These are phyloP conservation scores for Apamea sordens DNA, from an alignment of 2,888 invertebrate genomes.

Conservation along the genomic window DNA sequence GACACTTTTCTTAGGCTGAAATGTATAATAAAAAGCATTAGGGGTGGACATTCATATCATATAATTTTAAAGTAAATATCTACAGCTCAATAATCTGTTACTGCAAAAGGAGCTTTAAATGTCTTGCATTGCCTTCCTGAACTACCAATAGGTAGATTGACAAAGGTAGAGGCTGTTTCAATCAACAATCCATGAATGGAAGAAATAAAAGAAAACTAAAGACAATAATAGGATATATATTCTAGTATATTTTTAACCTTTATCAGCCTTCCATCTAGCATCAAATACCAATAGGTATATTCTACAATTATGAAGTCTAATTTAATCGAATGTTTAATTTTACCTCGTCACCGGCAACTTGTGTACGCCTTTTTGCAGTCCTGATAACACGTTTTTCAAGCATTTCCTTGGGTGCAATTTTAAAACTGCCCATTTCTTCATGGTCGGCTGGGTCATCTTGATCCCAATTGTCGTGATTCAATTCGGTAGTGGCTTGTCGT, in stretches of 20 bases:
- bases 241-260: background rate
- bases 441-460: constrained; percentile 91
- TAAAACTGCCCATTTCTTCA: constrained; percentile 94
- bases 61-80: background rate
- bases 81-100: background rate
- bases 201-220: background rate
- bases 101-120: constrained; percentile 1
- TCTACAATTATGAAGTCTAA: background rate
- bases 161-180: background rate
- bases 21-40: constrained; percentile 54
- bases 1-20: constrained; percentile 89
- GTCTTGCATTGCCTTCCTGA: background rate
- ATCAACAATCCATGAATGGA: background rate
- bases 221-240: background rate
- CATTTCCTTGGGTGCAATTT: constrained; percentile 91
- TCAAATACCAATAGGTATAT: background rate
- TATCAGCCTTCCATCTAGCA: background rate
- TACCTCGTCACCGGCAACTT: constrained; percentile 70
- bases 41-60: background rate
- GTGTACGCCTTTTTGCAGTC: constrained; percentile 93
- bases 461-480: constrained; percentile 97
- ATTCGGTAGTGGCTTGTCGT: constrained; percentile 93
- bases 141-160: background rate
- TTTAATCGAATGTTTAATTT: constrained; percentile 9
- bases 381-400: constrained; percentile 94